Evolutionary conservation across 2,113 vertebrate species (phyloP), one percentile per base, ranked within the genome.

Genomic region (Dicrurus megarhynchus): DNA sequence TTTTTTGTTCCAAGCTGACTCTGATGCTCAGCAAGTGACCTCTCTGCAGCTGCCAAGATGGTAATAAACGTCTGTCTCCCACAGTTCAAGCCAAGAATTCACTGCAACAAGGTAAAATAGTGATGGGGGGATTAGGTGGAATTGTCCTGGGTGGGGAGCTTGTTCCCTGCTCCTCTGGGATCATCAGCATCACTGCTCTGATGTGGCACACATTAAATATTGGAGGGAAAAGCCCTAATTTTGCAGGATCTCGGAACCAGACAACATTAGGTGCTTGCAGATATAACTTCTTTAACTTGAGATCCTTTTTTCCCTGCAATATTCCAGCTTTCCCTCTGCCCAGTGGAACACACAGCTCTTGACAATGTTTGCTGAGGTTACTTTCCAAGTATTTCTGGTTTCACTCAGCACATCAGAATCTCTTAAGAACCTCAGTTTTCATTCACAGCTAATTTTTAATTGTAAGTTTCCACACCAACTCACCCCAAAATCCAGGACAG

Each of bases 21-120:
- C 97, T 85, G 96, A 97, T 97, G 96, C 93, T 95, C 75, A 71
- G 94, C 83, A 97, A 94, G 50, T 97, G 96, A 93, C 57, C 84
- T 80, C 50, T 91, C 61, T 91, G 68, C 95, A 73, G 5, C 97
- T 89, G 88, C 94, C 96, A 98, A 97, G 95, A 99, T 99, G 99
- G 99, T 99, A 53, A 98, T 99, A 92, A 99, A 99, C 95, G 97
- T 99, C 93, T 99, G 99, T 96, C 98, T 98, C 49, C 98, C 99
- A 8, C 98, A 99, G 69, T 99, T 99, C 97, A 96, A 97, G 89
- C 98, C 99, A 59, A 97, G 98, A 73, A 98, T 98, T 95, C 97
- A 98, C 87, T 99, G 99, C 97, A 99, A 99, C 98, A 99, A 99
- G 99, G 99, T 99, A 98, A 91, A 93, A 39, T 28, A 52, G 67